These are phyloP conservation scores for Malachius bipustulatus DNA, from an alignment of 2,888 invertebrate genomes.

Conservation along the genomic window DNA sequence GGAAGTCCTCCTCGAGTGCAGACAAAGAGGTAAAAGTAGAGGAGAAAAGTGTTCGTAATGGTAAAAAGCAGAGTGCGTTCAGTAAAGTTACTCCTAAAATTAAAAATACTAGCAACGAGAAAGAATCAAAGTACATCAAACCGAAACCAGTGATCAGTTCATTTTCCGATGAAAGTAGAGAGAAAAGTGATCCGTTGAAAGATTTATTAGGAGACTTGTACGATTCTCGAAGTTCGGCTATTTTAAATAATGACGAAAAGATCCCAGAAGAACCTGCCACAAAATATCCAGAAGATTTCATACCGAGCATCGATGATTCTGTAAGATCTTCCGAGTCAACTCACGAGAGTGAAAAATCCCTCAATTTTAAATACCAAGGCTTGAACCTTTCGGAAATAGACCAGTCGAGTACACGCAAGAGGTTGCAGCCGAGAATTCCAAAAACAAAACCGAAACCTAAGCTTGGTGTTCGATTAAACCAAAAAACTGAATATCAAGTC, in stretches of 20 bases:
- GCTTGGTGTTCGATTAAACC: constrained; percentile 32
- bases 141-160: constrained; percentile 21
- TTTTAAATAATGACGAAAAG: constrained; percentile 10
- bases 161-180: no score
- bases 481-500: constrained; percentile 17
- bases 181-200: no score
- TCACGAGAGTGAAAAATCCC: no score
- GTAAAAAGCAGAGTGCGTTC: not conserved
- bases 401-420: not conserved
- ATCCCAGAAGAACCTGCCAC: constrained; percentile 9
- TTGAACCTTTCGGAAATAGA: not conserved
- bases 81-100: constrained; percentile 4
- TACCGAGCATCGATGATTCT: not conserved
- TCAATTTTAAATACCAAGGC: constrained; percentile 1
- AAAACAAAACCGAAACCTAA: constrained; percentile 35
- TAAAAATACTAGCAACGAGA: not conserved
- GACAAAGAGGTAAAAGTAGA: no score
- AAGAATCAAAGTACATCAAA: constrained; percentile 6
- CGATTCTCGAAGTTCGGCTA: no score
- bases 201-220: no score
- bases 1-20: constrained; percentile 1
- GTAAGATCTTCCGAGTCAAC: not conserved
- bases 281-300: not conserved
- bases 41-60: no score
- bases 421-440: constrained; percentile 23